Evolutionary conservation across 2,113 vertebrate genomes (phyloP), one percentile per base, ranked within the genome.

Genomic region (Chaetops frenatus): DNA sequence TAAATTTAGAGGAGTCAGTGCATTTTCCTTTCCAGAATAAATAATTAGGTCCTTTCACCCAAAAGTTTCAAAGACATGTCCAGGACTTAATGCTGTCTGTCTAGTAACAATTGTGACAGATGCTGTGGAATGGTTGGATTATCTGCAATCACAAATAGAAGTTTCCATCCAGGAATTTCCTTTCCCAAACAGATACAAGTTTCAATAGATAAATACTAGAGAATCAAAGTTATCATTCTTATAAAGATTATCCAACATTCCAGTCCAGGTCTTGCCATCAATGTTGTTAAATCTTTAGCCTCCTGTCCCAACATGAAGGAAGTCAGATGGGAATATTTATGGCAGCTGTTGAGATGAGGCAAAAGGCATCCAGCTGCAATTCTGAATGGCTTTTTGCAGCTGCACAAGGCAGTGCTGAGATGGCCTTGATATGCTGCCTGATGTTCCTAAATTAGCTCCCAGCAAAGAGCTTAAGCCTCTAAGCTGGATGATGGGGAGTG

Each of bases 351-450:
- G 85, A 91, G 81, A 95, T 35, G 90, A 92, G 48, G 76, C 50
- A 48, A 92, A 93, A 95, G 69, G 42, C 7, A 0, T 90, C 81
- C 85, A 94, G 96, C 86, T 97, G 95, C 5, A 8, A 16, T 86
- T 90, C 61, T 91, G 67, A 85, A 90, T 76, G 50, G 45, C n/a
- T 94, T 84, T 96, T 78, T 87, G 73, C 92, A 95, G 88, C 92
- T 96, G 92, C 84, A 90, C 33, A 62, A 40, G 61, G 56, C 0
- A 1, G 25, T 94, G 66, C 69, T 85, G 82, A 92, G 90, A 54
- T 0, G 0, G 70, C 77, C 91, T 95, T 83, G 80, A 84, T 88
- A 77, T 78, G 76, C 86, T 92, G n/a, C 91, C 80, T 82, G 67
- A 14, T 47, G 47, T 76, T 91, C 90, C 65, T 83, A 90, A 87